Base-by-base conservation (phyloP, 2,797 vertebrate species). In the Xenentodon cancila region DNA sequence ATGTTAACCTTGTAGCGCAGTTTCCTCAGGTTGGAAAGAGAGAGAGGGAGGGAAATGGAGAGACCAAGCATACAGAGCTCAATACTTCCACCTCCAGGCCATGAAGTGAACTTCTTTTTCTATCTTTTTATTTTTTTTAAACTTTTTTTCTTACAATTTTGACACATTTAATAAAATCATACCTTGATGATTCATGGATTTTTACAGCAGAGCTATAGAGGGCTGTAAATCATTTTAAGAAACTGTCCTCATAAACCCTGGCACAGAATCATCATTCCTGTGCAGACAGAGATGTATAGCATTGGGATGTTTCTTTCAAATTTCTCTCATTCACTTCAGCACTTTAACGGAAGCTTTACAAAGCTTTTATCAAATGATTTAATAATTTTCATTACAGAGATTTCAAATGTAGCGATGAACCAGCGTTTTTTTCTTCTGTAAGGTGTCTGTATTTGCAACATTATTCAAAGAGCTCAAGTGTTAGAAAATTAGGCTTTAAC, bases 51-150 rank as follows among this genome's bases (percentile, higher is more conserved):
- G 7, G 72, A 82, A 72, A 71, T 51, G 62, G 61, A 57, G 18
- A 40, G 17, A 43, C n/a, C 43, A 18, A 27, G 53, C 2, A 25
- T 82, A 67, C 53, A 73, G 85, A 90, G 90, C 92, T 92, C 91
- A 89, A 92, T 90, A 91, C 71, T 84, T 55, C 93, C 93, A 91
- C 88, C 93, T 75, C 76, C 88, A 92, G 93, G 90, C 77, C 13
- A 67, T 51, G 68, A 49, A 7, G 16, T 21, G 73, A 81, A 82
- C 30, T 45, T 5, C 25, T 5, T 25, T 25, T 25, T n/a, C n/a
- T n/a, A n/a, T n/a, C n/a, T n/a, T 9, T n/a, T n/a, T n/a, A n/a
- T n/a, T n/a, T n/a, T n/a, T n/a, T n/a, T n/a, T n/a, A n/a, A n/a
- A n/a, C n/a, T 60, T 54, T 46, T 45, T 19, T 63, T 62, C 60